phyloP scores from a whole-genome alignment of 2,113 vertebrate genomes.

The Phyllostomus discolor region DNA sequence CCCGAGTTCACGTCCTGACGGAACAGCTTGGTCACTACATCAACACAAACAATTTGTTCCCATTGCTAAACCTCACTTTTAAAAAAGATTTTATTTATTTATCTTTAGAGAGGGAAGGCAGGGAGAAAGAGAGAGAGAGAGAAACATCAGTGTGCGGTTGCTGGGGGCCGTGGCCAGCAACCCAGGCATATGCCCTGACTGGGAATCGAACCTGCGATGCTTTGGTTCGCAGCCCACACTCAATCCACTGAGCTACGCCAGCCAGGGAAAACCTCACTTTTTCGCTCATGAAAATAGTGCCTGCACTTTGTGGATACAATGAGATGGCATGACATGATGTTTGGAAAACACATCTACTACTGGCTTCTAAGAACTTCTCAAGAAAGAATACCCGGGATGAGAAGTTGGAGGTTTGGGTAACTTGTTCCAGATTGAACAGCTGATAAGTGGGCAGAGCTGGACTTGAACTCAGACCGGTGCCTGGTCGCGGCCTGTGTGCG shows the following conservation, averaged over 20 bases:
- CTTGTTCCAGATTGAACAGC: neutral
- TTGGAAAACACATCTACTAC: neutral
- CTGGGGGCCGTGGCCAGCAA: too few species aligned
- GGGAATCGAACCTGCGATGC: too few species aligned
- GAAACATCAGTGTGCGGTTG: too few species aligned
- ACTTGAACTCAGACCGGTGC: neutral
- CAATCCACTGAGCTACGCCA: too few species aligned
- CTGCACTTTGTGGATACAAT: neutral
- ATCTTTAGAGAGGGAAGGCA: too few species aligned
- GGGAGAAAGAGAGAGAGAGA: too few species aligned
- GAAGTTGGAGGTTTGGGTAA: neutral
- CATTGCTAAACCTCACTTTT: neutral
- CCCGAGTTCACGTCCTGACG: neutral
- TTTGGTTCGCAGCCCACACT: too few species aligned
- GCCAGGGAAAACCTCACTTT: too few species aligned
- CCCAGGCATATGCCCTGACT: too few species aligned
- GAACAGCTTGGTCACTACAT: rapidly evolving
- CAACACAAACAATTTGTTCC: too few species aligned
- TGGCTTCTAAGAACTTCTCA: neutral
- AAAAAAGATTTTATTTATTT: too few species aligned
- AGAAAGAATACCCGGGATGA: neutral
- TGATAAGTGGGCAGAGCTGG: neutral
- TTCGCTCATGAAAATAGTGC: neutral
- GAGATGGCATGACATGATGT: neutral
- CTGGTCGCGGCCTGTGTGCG: rapidly evolving